These are phyloP conservation scores for Acronicta leporina DNA, from an alignment of 2,888 invertebrate genomes.

Conservation along the genomic window DNA sequence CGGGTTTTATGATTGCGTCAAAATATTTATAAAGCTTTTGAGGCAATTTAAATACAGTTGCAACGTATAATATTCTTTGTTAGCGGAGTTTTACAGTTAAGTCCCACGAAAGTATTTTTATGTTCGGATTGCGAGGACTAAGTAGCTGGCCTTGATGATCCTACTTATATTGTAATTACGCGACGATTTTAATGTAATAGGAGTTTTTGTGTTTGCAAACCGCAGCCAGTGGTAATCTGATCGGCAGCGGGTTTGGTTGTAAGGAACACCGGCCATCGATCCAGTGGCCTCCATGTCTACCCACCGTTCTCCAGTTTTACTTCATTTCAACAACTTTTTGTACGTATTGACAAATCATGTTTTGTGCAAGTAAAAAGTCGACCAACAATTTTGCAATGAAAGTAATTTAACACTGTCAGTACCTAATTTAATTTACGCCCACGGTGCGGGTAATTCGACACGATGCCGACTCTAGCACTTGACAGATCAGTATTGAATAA, in stretches of 20 bases:
- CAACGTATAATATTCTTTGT: constrained; percentile 44
- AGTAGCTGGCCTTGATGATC: constrained; percentile 47
- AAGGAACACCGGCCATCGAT: constrained; percentile 68
- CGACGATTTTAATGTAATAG: constrained; percentile 20
- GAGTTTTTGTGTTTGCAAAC: constrained; percentile 55
- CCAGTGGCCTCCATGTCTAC: constrained; percentile 61
- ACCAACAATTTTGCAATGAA: constrained; percentile 32
- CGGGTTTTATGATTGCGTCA: constrained; percentile 20
- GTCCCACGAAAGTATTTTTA: constrained; percentile 52
- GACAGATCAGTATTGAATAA: constrained; percentile 18
- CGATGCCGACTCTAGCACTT: constrained; percentile 7
- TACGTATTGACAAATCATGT: constrained; percentile 59
- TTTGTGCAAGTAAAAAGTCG: constrained; percentile 35
- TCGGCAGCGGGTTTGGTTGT: constrained; percentile 55
- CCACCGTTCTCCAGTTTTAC: constrained; percentile 55
- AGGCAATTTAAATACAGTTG: constrained; percentile 42
- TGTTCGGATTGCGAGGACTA: constrained; percentile 22
- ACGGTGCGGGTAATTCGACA: constrained; percentile 24
- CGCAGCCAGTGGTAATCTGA: constrained; percentile 64
- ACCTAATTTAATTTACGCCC: constrained; percentile 39
- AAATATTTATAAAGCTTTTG: constrained; percentile 33
- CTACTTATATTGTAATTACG: constrained; percentile 46
- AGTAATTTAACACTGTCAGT: constrained; percentile 40
- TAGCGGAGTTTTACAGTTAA: constrained; percentile 35
- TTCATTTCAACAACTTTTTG: constrained; percentile 70